Conservation (phyloP, 2,797 vertebrate species). For the Aulostomus chinensis region DNA sequence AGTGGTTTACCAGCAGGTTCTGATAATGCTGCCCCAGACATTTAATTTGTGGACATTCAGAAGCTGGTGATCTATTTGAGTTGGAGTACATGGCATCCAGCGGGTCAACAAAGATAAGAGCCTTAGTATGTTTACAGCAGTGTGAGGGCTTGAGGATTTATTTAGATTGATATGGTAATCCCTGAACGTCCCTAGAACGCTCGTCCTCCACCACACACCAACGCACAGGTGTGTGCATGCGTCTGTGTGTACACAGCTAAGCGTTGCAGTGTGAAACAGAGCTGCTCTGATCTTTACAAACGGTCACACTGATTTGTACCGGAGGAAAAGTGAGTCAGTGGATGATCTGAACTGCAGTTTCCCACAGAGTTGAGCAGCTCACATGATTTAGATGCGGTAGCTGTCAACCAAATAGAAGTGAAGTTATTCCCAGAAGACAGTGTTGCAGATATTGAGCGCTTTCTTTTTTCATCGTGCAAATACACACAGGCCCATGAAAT, state of each 20-base stretch:
- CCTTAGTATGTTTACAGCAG: conserved; percentile 54
- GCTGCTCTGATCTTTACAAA: neutral
- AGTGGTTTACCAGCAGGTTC: too few species aligned
- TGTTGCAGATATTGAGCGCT: too few species aligned
- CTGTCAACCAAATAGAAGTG: too few species aligned
- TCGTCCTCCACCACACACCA: too few species aligned
- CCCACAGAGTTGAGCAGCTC: too few species aligned
- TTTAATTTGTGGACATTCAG: neutral
- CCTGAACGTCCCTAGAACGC: conserved; percentile 33
- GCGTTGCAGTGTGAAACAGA: neutral
- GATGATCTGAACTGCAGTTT: too few species aligned
- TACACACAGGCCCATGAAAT: too few species aligned
- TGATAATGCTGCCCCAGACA: neutral
- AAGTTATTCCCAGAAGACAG: too few species aligned
- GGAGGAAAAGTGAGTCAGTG: too few species aligned
- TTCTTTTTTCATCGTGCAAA: too few species aligned
- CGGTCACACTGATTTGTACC: too few species aligned
- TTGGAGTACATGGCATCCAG: conserved; percentile 26
- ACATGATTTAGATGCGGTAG: too few species aligned
- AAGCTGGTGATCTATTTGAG: conserved; percentile 24
- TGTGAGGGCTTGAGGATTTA: conserved; percentile 41
- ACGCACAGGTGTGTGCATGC: neutral
- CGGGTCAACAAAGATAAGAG: conserved; percentile 49
- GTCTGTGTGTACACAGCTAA: neutral
- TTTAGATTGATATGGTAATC: conserved; percentile 58